These are phyloP conservation scores for Drosophila multiciliata DNA, from an alignment of 2,888 invertebrate species.

Conservation along the genomic window DNA sequence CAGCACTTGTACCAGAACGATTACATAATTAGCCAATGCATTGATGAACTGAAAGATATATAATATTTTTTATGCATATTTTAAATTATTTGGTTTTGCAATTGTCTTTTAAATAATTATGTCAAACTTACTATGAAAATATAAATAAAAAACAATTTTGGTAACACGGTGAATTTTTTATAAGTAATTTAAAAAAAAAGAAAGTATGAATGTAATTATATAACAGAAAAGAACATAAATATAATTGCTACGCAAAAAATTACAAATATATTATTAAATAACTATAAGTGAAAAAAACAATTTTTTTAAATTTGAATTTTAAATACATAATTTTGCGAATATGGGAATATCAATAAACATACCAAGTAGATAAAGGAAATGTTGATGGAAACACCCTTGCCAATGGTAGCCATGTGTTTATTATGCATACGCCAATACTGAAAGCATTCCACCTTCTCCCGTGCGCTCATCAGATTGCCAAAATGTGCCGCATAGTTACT, in stretches of 20 bases:
- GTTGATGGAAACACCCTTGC: conserved; percentile 62
- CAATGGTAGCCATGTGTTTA: conserved; percentile 64
- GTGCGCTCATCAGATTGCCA: conserved; percentile 17
- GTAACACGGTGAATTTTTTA: not conserved
- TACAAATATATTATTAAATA: not conserved
- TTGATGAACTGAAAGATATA: conserved; percentile 66
- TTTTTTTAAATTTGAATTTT: not conserved
- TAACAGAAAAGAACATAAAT: not conserved
- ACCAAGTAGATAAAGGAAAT: conserved; percentile 74
- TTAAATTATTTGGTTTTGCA: not conserved
- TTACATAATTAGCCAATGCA: conserved; percentile 79
- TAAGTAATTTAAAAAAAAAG: not conserved
- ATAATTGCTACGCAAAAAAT: not conserved
- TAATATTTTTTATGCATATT: not conserved
- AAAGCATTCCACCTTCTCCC: conserved; percentile 47
- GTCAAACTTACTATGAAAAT: not conserved
- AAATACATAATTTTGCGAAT: not conserved
- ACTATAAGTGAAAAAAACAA: not conserved
- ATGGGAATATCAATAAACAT: conserved; percentile 19
- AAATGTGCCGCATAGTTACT: conserved; percentile 54
- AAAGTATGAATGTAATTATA: not conserved
- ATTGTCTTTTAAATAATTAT: not conserved
- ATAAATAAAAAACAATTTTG: not conserved
- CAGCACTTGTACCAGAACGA: conserved; percentile 81
- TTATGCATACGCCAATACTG: conserved; percentile 74